Conservation (phyloP, 2,113 vertebrate species). For the Tenebrosternarchus preto region DNA sequence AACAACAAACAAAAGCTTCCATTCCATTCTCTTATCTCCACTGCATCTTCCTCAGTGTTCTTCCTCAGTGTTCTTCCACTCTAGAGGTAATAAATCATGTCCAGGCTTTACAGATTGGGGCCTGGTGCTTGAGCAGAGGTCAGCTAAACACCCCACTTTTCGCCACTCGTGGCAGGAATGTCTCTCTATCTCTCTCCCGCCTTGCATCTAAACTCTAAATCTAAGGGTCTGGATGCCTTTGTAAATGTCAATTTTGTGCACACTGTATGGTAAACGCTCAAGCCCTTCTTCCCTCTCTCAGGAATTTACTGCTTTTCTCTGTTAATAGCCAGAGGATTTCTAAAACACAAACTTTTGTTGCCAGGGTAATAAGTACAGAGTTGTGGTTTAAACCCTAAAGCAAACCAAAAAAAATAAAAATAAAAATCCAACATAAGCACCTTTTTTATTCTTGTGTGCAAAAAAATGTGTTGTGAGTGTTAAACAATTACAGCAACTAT, state of each 20-base stretch:
- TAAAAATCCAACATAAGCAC: not conserved
- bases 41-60: slow-evolving; percentile 44
- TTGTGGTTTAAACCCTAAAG: slow-evolving; percentile 9
- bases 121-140: slow-evolving; percentile 14
- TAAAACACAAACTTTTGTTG: not conserved
- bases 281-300: not conserved
- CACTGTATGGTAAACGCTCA: not conserved
- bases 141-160: slow-evolving; percentile 28
- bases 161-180: not conserved
- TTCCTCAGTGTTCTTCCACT: slow-evolving; percentile 44
- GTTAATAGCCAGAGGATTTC: slow-evolving; percentile 10
- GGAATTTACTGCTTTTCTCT: not conserved
- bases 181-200: slow-evolving; percentile 15
- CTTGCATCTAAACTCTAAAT: not conserved
- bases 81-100: slow-evolving; percentile 52
- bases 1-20: slow-evolving; percentile 42
- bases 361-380: not conserved
- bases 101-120: slow-evolving; percentile 31
- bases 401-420: too few species aligned
- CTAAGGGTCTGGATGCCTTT: not conserved
- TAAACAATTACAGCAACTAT: not conserved
- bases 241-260: not conserved
- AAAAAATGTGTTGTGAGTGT: not conserved
- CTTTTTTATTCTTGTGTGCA: not conserved
- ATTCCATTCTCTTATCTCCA: slow-evolving; percentile 42